Base-by-base conservation (phyloP, 1,140 invertebrate species). In the Drosophila ficusphila region DNA sequence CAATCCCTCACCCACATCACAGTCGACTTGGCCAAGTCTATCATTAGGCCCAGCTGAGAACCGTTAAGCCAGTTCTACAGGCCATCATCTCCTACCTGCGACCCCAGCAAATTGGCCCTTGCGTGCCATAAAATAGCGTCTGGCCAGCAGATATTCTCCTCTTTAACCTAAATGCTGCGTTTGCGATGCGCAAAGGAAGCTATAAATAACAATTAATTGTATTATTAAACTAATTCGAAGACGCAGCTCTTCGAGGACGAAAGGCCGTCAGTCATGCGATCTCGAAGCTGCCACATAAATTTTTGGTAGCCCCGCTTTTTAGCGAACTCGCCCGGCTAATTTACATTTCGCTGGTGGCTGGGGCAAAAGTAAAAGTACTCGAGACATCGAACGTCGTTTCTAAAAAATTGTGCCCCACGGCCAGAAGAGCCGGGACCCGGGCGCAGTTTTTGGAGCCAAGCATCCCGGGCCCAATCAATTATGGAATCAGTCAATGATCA, bases 131-230 rank as follows among this genome's bases (percentile, higher is more conserved):
- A 88, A 77, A 57, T 61, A 77, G 29, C 76, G 65, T 72, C 76
- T 85, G 67, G 31, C 54, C 41, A 36, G 33, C 14, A 34, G 41
- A 39, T 56, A n/a, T 18, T 38, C 19, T 34, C 5, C 44, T 27
- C 46, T 48, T 18, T 29, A n/a, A n/a, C 18, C n/a, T 77, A 68
- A 79, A 78, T 58, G 61, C 48, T 67, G 57, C 73, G 64, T 62
- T 76, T 68, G 54, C 19, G 53, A 36, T 48, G 38, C 36, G 6
- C 58, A 83, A 52, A 86, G 82, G 82, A 86, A 86, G 82, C 82
- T 62, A 86, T 86, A 86, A 86, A 86, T 86, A 86, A 86, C 74
- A 82, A 86, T 86, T 86, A 86, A 86, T 88, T 88, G 82, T 86
- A 77, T 82, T 82, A 88, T 86, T 86, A 86, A 86, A 86, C 82